Conservation (phyloP, 1,140 invertebrate genomes). For the Acromyrmex echinatior region DNA sequence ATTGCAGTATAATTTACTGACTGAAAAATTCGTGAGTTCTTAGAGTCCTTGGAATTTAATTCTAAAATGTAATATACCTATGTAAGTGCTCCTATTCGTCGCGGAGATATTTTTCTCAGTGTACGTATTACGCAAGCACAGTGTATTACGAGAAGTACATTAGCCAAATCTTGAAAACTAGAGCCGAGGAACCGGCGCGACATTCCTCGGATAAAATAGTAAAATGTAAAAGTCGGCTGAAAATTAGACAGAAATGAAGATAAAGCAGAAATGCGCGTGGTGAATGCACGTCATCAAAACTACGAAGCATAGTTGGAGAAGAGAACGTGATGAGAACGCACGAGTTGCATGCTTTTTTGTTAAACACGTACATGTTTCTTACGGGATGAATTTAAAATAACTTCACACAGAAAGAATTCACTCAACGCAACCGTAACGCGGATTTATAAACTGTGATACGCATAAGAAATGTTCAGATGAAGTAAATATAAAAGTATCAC, state of each 20-base stretch:
- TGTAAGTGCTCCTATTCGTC: slow-evolving; percentile 1
- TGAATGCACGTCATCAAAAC: slow-evolving; percentile 55
- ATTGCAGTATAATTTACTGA: not conserved
- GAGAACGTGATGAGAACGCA: slow-evolving; percentile 59
- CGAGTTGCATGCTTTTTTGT: slow-evolving; percentile 59
- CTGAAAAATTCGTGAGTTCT: not conserved
- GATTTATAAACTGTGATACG: slow-evolving; percentile 56
- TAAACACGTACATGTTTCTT: slow-evolving; percentile 60
- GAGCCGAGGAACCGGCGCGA: slow-evolving; percentile 40
- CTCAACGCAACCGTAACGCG: slow-evolving; percentile 23
- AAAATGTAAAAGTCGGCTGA: slow-evolving; percentile 60
- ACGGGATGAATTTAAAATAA: slow-evolving; percentile 53
- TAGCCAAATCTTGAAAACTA: slow-evolving; percentile 61
- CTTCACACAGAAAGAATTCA: slow-evolving; percentile 48
- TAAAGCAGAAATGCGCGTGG: slow-evolving; percentile 45
- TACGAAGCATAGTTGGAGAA: slow-evolving; percentile 6
- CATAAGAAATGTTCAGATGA: slow-evolving; percentile 28
- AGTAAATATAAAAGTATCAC: slow-evolving; percentile 17
- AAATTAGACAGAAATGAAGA: slow-evolving; percentile 67
- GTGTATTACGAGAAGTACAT: slow-evolving; percentile 49
- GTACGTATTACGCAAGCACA: slow-evolving; percentile 19
- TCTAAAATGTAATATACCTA: not conserved
- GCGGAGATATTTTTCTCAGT: slow-evolving; percentile 35
- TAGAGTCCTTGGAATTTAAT: slow-evolving; percentile 1
- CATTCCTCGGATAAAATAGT: slow-evolving; percentile 57